Percentiles rank a stretch among this genome's conserved stretches.
phyloP scores from a whole-genome alignment of 2,797 vertebrate species.

The Smutsia temminckii region DNA sequence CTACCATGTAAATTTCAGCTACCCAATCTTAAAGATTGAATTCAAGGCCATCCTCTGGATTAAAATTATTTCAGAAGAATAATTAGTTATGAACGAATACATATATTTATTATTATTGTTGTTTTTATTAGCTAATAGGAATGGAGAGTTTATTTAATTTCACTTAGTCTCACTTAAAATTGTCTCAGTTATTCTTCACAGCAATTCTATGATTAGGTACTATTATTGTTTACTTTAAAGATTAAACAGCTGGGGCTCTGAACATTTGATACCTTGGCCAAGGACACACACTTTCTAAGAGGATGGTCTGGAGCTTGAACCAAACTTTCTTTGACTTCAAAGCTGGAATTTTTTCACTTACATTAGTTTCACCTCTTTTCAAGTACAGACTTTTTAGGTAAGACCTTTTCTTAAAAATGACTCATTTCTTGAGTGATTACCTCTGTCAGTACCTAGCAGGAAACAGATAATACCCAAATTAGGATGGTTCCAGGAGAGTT shows the following conservation, averaged over 20 bases:
- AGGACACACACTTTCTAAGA: not conserved
- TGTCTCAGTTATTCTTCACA: not conserved
- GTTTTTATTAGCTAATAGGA: not conserved
- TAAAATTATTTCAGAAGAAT: not conserved
- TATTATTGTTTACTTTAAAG: conserved; percentile 41
- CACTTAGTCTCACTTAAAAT: conserved; percentile 35
- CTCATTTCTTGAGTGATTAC: conserved; percentile 42
- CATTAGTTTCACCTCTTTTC: conserved; percentile 48
- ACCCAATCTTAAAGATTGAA: not conserved
- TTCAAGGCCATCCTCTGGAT: conserved; percentile 14
- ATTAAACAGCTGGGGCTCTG: not conserved
- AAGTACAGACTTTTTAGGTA: conserved; percentile 16
- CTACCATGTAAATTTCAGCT: not conserved
- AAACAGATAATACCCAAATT: conserved; percentile 33
- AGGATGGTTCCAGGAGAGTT: conserved; percentile 11
- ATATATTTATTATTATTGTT: not conserved
- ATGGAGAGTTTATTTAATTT: not conserved
- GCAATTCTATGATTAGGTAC: not conserved
- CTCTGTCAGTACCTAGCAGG: conserved; percentile 1
- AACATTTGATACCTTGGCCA: not conserved
- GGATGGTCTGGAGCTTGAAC: not conserved
- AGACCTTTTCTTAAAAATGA: conserved; percentile 35
- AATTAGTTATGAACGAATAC: conserved; percentile 15
- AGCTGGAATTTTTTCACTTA: not conserved
- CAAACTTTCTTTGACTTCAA: not conserved